Evolutionary conservation across 2,888 invertebrate genomes (phyloP), one percentile per base, ranked within the genome.

Genomic region (Helicoverpa assulta): DNA sequence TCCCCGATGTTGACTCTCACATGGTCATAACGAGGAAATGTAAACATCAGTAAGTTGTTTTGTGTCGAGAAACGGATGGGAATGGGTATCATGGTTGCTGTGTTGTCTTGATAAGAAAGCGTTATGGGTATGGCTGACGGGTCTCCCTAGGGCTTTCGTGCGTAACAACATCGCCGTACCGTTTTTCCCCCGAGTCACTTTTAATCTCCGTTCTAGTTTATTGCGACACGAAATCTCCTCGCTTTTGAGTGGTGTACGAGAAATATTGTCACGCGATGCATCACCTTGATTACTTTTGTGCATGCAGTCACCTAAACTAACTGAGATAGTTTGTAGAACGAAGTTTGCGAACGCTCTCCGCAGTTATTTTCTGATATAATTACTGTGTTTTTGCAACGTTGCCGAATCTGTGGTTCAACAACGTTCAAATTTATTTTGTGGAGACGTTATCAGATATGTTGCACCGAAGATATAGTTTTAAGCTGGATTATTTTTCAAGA

Each of bases 101-200:
- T 86, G 88, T 88, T 89, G 88, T 89, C 88, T 90, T 89, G 92
- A 93, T 93, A 93, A 93, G 92, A 88, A 90, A 92, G 91, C 86
- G 87, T 92, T 91, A 92, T 90, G 90, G 87, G 86, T 85, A 87
- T 87, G 86, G 87, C 89, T 89, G 90, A 91, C 89, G 89, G 87
- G 85, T 83, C 85, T 91, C 91, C 88, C 89, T 74, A 84, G 89
- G 88, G 90, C 80, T 78, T 85, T 88, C 86, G 83, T 89, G 88
- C 86, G 89, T 89, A 90, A 88, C 89, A 88, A 86, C 87, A 86
- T 88, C 83, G 85, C 85, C 80, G 77, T 78, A 80, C 79, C 80
- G 80, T 88, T 89, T 90, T 76, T 76, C 83, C 71, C 74, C 57
- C n/a, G 85, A 88, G 86, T 87, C 86, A 86, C 85, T 90, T 91